Base-by-base conservation (phyloP, 1,140 invertebrate species). In the Drosophila sp. region DNA sequence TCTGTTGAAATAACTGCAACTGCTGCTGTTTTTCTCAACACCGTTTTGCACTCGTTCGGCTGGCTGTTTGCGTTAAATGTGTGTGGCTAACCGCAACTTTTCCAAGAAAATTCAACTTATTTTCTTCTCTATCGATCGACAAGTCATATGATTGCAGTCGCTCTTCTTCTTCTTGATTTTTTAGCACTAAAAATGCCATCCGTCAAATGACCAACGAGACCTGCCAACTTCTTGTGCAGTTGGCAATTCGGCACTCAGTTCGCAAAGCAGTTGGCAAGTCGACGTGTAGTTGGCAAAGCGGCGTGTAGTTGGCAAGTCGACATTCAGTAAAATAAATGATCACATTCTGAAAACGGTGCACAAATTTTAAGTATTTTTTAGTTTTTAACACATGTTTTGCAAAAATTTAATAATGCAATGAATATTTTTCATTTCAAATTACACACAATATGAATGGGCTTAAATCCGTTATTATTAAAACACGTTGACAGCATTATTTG, bases 111-210 rank as follows among this genome's bases (percentile, higher is more conserved):
- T 66, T 46, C 71, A 87, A 87, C 76, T 67, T 78, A 72, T 82
- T 78, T 87, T 21, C 21, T 21, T 74, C 84, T 72, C 57, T 76
- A 87, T 87, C 83, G 82, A 87, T 87, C 72, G 75, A 83, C 77
- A 80, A 86, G 82, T 86, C 82, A 87, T 87, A 87, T 87, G 82
- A 87, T 89, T 87, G 32, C 56, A 54, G 21, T 45, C 21, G 38
- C 11, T 56, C 34, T n/a, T 69, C 71, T 56, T 73, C 71, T 62
- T 73, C 25, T 18, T 48, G 36, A 40, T 4, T 36, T 45, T 46
- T 29, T 32, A 64, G 50, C 34, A 36, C 71, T 69, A 73, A 73
- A 69, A 27, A 62, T 48, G 40, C 50, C 71, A 8, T 21, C 34
- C 18, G 57, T 73, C 71, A 73, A 73, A 51, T 73, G 71, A 73